Percentiles rank a stretch among this genome's conserved stretches.
Evolutionary conservation across 2,797 vertebrate species (phyloP).

Genomic region (Gallinago stenura): DNA sequence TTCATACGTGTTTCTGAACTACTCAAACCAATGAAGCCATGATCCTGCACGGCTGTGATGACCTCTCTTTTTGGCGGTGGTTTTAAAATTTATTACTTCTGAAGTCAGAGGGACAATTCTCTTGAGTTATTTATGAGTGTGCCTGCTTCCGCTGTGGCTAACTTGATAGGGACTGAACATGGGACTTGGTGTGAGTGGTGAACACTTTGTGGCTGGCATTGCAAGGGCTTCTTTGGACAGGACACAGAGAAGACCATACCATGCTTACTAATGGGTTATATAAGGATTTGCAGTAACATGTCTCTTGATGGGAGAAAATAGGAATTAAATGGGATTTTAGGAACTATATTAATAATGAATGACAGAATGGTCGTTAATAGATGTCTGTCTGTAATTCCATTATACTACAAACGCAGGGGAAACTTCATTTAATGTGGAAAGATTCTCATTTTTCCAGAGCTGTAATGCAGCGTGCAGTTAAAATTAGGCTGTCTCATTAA

Average conservation of each 20-base stretch:
- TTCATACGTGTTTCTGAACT: not conserved
- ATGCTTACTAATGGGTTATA: slow-evolving; percentile 15
- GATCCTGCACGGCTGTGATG: not conserved
- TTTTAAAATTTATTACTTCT: not conserved
- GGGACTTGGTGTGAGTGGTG: not conserved
- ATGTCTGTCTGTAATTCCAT: slow-evolving; percentile 31
- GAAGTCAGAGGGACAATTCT: not conserved
- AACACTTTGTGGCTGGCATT: not conserved
- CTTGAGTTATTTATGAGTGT: not conserved
- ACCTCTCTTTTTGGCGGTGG: not conserved
- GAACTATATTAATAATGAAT: slow-evolving; percentile 23
- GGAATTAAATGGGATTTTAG: slow-evolving; percentile 52
- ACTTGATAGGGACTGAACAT: not conserved
- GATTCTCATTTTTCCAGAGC: slow-evolving; percentile 45
- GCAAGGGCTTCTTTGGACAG: not conserved
- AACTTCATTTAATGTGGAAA: slow-evolving; percentile 39
- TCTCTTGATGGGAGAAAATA: slow-evolving; percentile 18
- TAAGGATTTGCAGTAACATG: slow-evolving; percentile 47
- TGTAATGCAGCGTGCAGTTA: slow-evolving; percentile 45
- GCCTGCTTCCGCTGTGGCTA: not conserved
- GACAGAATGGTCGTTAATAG: slow-evolving; percentile 35
- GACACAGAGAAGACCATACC: not conserved
- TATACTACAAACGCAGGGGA: slow-evolving; percentile 10
- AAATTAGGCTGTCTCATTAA: slow-evolving; percentile 50
- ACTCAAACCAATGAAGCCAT: not conserved